Conservation (phyloP, 2,113 vertebrate species). For the Loxodonta africana region DNA sequence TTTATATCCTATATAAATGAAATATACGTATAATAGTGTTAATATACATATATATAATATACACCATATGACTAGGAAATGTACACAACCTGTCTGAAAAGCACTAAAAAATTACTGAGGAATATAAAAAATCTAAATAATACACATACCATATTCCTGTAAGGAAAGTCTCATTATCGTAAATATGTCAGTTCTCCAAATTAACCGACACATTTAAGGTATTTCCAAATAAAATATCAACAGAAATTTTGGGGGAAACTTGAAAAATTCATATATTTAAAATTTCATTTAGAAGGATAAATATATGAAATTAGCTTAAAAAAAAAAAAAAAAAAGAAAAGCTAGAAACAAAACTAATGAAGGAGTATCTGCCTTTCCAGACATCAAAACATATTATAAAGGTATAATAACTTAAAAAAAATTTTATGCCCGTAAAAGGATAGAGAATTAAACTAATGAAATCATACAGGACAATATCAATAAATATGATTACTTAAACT, state of each 20-base stretch:
- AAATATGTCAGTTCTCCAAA: not conserved
- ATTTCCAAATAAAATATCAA: constrained; percentile 49
- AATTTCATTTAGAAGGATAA: constrained; percentile 49
- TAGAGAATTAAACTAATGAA: not conserved
- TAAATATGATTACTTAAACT: not conserved
- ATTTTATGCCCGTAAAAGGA: not conserved
- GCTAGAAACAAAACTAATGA: not conserved
- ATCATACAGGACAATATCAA: not conserved
- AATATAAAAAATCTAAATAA: constrained; percentile 48
- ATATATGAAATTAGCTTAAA: not conserved
- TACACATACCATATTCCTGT: not conserved
- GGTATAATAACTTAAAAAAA: not conserved
- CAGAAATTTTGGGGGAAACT: not conserved
- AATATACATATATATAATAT: not conserved
- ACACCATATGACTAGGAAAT: constrained; percentile 11
- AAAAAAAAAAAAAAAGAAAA: not conserved
- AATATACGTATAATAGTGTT: not conserved
- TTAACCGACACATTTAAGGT: constrained; percentile 9
- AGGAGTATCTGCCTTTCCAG: not conserved
- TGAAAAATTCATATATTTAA: constrained; percentile 4
- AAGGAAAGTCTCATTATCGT: not conserved
- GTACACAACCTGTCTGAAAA: constrained; percentile 40
- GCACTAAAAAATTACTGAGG: not conserved
- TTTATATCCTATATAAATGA: not conserved
- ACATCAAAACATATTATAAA: not conserved